Evolutionary conservation across 2,888 invertebrate species (phyloP).

Genomic region (Heliconius erato): DNA sequence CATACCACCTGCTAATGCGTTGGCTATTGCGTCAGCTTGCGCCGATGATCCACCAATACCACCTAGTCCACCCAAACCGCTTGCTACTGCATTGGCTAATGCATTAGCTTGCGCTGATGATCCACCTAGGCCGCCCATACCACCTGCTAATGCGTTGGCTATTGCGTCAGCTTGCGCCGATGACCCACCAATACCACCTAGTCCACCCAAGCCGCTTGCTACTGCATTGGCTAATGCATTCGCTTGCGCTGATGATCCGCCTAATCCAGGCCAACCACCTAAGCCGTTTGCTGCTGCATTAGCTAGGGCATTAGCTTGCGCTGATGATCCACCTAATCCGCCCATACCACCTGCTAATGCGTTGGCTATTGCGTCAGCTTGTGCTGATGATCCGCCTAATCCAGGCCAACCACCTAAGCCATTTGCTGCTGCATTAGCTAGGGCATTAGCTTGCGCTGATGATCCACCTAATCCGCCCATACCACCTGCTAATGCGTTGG

Average conservation of each 20-base stretch:
- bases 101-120: constrained; percentile 50
- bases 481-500: constrained; percentile 24
- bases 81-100: constrained; percentile 44
- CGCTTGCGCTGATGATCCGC: constrained; percentile 46
- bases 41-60: neutral
- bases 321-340: constrained; percentile 43
- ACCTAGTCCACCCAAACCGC: constrained; percentile 38
- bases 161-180: constrained; percentile 29
- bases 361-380: constrained; percentile 48
- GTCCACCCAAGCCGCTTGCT: constrained; percentile 40
- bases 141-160: constrained; percentile 46
- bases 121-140: constrained; percentile 15
- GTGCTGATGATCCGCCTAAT: constrained; percentile 33
- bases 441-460: constrained; percentile 45
- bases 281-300: constrained; percentile 9
- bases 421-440: constrained; percentile 35
- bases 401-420: constrained; percentile 39
- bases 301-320: constrained; percentile 49
- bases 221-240: constrained; percentile 40
- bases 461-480: constrained; percentile 11
- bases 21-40: constrained; percentile 40
- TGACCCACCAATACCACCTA: constrained; percentile 33
- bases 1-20: constrained; percentile 38
- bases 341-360: constrained; percentile 23
- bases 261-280: neutral